Percentiles rank a stretch among this genome's conserved stretches.
Conservation (phyloP, 1,140 invertebrate species). For the Bombus waltoni region DNA sequence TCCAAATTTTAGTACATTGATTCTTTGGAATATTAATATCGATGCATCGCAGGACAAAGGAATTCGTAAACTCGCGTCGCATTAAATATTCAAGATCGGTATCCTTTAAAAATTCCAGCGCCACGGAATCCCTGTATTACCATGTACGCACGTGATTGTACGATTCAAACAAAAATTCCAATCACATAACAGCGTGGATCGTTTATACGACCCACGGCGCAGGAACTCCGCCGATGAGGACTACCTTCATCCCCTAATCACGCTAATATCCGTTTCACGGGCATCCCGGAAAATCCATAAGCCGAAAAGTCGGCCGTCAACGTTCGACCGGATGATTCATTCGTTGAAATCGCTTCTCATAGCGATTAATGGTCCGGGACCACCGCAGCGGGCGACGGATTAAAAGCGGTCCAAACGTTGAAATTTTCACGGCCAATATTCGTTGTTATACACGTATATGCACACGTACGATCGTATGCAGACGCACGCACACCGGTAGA, state of each 20-base stretch:
- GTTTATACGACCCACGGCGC: background rate
- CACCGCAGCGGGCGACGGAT: constrained; percentile 63
- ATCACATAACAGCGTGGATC: background rate
- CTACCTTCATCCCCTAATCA: constrained; percentile 29
- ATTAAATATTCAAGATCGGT: background rate
- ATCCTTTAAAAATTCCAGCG: background rate
- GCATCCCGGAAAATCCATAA: constrained; percentile 33
- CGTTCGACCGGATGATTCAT: constrained; percentile 61
- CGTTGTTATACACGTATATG: constrained; percentile 32
- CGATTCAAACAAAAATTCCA: constrained; percentile 5
- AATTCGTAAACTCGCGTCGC: background rate
- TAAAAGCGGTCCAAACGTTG: constrained; percentile 69
- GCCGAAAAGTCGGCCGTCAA: constrained; percentile 19
- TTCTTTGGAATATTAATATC: background rate
- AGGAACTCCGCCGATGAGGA: constrained; percentile 11
- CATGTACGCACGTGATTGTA: background rate
- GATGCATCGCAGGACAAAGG: background rate
- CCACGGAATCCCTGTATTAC: background rate
- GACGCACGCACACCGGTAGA: constrained; percentile 11
- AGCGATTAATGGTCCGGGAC: constrained; percentile 63
- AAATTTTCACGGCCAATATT: constrained; percentile 78
- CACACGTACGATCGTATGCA: background rate
- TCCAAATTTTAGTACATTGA: background rate
- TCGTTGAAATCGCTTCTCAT: constrained; percentile 68
- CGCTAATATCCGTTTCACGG: constrained; percentile 63